Percentiles rank a stretch among this genome's conserved stretches.
Conservation (phyloP, 2,888 invertebrate genomes). For the Embidobia sp. region DNA sequence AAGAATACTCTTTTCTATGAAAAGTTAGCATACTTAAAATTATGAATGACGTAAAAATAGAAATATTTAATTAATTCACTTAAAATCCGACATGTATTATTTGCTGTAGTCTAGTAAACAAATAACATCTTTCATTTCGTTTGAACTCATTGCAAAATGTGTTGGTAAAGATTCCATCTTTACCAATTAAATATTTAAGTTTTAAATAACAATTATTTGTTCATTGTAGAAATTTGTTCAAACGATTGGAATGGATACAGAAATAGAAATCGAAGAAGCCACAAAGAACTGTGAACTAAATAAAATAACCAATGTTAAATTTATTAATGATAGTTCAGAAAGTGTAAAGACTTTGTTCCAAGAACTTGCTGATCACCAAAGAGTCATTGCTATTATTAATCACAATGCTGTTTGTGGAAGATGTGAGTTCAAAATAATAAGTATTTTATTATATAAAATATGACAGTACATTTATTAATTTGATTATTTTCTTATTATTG, state of each 20-base stretch:
- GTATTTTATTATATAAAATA: not conserved
- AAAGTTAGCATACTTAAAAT: too few species aligned
- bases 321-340: slow-evolving; percentile 74
- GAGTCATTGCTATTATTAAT: slow-evolving; percentile 61
- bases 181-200: too few species aligned
- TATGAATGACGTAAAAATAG: too few species aligned
- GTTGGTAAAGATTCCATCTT: too few species aligned
- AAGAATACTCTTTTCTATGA: too few species aligned
- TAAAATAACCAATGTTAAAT: slow-evolving; percentile 76
- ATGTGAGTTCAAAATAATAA: slow-evolving; percentile 19
- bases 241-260: slow-evolving; percentile 78
- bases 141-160: too few species aligned
- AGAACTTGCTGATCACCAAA: slow-evolving; percentile 68
- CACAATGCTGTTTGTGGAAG: slow-evolving; percentile 38
- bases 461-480: too few species aligned
- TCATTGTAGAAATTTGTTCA: slow-evolving; percentile 76
- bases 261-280: slow-evolving; percentile 79
- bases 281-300: slow-evolving; percentile 77
- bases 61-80: too few species aligned
- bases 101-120: too few species aligned
- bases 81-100: too few species aligned
- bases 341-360: slow-evolving; percentile 69
- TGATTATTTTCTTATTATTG: too few species aligned
- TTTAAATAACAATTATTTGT: not conserved
- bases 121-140: too few species aligned